These are phyloP conservation scores for Bombus soroeensis DNA, from an alignment of 1,140 invertebrate genomes.

Conservation along the genomic window DNA sequence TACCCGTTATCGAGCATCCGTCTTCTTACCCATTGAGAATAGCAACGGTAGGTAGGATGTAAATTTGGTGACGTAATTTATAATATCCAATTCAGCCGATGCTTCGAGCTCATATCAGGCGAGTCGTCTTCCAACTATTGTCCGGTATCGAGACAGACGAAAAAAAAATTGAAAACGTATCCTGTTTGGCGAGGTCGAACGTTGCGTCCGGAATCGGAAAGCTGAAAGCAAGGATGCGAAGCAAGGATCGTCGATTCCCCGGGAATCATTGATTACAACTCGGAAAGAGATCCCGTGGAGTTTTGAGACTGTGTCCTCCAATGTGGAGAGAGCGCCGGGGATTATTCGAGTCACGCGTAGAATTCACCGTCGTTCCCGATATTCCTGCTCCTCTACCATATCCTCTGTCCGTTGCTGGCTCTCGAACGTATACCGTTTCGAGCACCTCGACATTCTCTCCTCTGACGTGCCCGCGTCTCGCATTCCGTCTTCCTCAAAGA, in stretches of 20 bases:
- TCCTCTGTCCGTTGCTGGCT: slow-evolving; percentile 20
- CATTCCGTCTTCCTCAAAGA: slow-evolving; percentile 41
- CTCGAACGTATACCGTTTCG: slow-evolving; percentile 34
- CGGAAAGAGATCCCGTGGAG: slow-evolving; percentile 16
- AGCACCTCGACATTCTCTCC: slow-evolving; percentile 21
- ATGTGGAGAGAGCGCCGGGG: background rate
- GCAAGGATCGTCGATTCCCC: background rate
- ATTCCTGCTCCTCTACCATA: slow-evolving; percentile 47
- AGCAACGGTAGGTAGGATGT: background rate
- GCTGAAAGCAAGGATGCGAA: background rate
- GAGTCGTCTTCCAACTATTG: background rate
- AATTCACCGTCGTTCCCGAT: slow-evolving; percentile 55
- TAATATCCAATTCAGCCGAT: slow-evolving; percentile 26
- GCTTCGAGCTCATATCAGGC: background rate
- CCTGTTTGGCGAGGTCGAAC: background rate
- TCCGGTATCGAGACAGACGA: slow-evolving; percentile 1
- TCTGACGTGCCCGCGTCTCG: slow-evolving; percentile 25
- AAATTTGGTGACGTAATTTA: slow-evolving; percentile 11
- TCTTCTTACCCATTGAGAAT: background rate
- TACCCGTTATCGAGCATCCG: background rate
- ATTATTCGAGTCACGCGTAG: slow-evolving; percentile 64
- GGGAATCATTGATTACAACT: slow-evolving; percentile 37
- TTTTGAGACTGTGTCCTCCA: slow-evolving; percentile 11
- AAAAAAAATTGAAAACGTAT: slow-evolving; percentile 44
- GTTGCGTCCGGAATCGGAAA: background rate